These are phyloP conservation scores for Diadegma fenestrale DNA, from an alignment of 2,888 invertebrate genomes.

Conservation along the genomic window DNA sequence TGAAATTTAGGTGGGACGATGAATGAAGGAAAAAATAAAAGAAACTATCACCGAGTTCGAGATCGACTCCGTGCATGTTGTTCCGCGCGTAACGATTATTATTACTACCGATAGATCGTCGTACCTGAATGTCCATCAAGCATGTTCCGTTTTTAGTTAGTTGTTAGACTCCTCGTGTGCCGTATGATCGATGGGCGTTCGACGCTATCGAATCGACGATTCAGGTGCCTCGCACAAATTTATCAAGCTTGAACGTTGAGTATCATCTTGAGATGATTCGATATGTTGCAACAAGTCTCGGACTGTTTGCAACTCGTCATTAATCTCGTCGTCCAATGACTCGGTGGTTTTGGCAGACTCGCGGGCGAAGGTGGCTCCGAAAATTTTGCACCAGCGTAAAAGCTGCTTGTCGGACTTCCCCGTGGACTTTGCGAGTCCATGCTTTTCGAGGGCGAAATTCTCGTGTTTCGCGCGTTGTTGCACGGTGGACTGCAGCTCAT, in stretches of 20 bases:
- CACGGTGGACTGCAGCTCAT: conserved; percentile 79
- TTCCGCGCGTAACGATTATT: conserved; percentile 33
- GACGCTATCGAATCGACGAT: conserved; percentile 51
- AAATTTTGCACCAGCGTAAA: conserved; percentile 91
- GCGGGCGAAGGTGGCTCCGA: conserved; percentile 93
- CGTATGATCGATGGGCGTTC: conserved; percentile 26
- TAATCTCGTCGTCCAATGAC: conserved; percentile 88
- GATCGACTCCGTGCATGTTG: not conserved
- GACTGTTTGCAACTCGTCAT: conserved; percentile 75
- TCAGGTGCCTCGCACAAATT: not conserved
- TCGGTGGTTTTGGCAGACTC: conserved; percentile 92
- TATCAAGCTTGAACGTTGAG: conserved; percentile 83
- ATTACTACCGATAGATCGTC: conserved; percentile 26
- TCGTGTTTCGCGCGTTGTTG: conserved; percentile 73
- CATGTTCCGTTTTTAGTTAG: not conserved
- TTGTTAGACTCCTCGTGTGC: not conserved
- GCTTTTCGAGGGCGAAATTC: conserved; percentile 76
- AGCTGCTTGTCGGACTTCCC: conserved; percentile 82
- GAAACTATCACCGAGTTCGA: conserved; percentile 2
- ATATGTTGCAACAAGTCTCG: conserved; percentile 76
- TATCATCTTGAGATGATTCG: conserved; percentile 82
- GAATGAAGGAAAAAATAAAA: not conserved
- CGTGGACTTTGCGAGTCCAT: conserved; percentile 76
- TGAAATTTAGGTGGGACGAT: conserved; percentile 12
- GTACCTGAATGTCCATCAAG: conserved; percentile 38